These are phyloP conservation scores for Zosterops japonicus DNA, from an alignment of 2,113 vertebrate genomes.

Conservation along the genomic window DNA sequence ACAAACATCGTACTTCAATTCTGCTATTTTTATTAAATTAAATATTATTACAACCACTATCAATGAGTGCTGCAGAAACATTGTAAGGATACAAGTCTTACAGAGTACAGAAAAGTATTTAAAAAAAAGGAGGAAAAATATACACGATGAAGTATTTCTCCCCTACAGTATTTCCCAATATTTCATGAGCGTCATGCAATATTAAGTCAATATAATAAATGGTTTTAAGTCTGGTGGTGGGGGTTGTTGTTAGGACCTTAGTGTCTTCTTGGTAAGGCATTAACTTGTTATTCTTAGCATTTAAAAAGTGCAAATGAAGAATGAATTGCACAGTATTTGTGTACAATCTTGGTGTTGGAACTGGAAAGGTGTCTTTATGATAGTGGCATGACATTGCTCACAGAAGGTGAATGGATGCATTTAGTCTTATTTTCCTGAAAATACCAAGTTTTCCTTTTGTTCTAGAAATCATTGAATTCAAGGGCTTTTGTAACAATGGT, in stretches of 20 bases:
- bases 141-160: not conserved
- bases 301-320: not conserved
- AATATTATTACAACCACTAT: not conserved
- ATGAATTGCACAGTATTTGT: not conserved
- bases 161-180: not conserved
- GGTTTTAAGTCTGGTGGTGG: not conserved
- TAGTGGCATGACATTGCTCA: not conserved
- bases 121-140: not conserved
- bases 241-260: not conserved
- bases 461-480: not conserved
- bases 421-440: not conserved
- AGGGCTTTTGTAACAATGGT: not conserved
- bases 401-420: not conserved
- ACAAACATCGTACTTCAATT: not conserved
- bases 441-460: not conserved
- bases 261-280: not conserved
- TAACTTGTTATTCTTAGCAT: not conserved
- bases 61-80: not conserved
- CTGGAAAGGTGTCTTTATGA: not conserved
- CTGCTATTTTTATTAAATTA: not conserved
- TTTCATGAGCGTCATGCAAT: not conserved
- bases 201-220: not conserved
- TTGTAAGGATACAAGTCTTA: not conserved
- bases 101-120: not conserved
- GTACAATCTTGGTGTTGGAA: not conserved